Evolutionary conservation across 2,797 vertebrate species (phyloP).

Genomic region (Zalophus californianus): DNA sequence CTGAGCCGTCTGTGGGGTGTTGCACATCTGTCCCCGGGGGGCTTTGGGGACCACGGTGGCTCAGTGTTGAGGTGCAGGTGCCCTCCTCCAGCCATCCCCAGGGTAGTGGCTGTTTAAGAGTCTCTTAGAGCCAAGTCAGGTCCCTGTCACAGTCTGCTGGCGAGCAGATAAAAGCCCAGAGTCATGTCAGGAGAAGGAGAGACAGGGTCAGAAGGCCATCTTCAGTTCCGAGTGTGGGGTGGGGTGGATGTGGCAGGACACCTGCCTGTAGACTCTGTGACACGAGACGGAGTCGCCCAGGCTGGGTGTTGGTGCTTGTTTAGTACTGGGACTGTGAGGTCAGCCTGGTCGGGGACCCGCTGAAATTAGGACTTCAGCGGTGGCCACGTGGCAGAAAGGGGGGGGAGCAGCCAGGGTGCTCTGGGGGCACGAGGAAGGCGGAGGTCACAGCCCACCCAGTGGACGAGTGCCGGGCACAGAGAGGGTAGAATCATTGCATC

Average conservation of each 20-base stretch:
- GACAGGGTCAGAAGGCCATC: rapidly evolving
- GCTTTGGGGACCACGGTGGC: background rate
- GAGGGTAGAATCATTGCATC: rapidly evolving
- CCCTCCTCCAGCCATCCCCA: background rate
- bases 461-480: rapidly evolving
- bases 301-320: rapidly evolving
- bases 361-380: background rate
- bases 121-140: background rate
- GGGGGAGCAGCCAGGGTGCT: background rate
- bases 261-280: rapidly evolving
- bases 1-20: rapidly evolving
- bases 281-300: rapidly evolving
- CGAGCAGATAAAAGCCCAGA: background rate
- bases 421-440: background rate
- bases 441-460: background rate
- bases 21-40: rapidly evolving
- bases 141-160: background rate
- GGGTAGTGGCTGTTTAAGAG: background rate
- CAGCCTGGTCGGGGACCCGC: too few species aligned
- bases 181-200: background rate
- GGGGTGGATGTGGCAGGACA: rapidly evolving
- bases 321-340: rapidly evolving
- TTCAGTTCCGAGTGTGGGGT: rapidly evolving
- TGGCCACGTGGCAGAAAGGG: background rate
- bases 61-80: rapidly evolving